Evolutionary conservation across 2,888 invertebrate species (phyloP).

Genomic region (Epicampocera succincta): DNA sequence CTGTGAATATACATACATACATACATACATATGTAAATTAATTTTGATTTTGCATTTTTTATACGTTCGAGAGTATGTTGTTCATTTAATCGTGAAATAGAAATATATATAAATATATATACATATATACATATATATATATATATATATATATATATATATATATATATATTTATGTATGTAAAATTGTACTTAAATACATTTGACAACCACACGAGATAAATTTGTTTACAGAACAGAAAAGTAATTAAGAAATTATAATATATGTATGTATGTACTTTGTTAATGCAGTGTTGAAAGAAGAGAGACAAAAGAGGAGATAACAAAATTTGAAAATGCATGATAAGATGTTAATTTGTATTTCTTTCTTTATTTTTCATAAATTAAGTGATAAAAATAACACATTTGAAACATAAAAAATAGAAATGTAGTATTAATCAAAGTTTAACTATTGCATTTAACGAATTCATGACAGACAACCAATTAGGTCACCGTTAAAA

Average conservation of each 20-base stretch:
- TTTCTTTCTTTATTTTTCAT: not conserved
- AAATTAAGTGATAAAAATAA: no score
- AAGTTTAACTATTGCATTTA: no score
- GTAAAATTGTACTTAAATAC: not conserved
- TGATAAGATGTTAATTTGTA: not conserved
- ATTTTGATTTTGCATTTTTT: not conserved
- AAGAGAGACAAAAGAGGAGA: constrained; percentile 3
- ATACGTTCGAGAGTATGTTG: not conserved
- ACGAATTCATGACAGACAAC: no score
- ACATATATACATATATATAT: not conserved
- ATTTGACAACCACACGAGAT: constrained; percentile 13
- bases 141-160: not conserved
- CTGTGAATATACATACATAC: no score
- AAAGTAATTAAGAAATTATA: constrained; percentile 7
- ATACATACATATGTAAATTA: constrained; percentile 8
- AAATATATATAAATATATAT: not conserved
- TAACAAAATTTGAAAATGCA: not conserved
- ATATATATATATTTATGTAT: not conserved
- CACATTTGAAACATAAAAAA: no score
- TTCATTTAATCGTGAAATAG: constrained; percentile 27
- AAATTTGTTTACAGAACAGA: constrained; percentile 34
- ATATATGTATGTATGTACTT: no score
- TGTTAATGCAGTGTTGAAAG: not conserved
- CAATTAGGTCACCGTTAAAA: no score
- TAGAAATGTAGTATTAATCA: no score